Base-by-base conservation (phyloP, 2,888 invertebrate genomes). In the Mactromeris polynyma region DNA sequence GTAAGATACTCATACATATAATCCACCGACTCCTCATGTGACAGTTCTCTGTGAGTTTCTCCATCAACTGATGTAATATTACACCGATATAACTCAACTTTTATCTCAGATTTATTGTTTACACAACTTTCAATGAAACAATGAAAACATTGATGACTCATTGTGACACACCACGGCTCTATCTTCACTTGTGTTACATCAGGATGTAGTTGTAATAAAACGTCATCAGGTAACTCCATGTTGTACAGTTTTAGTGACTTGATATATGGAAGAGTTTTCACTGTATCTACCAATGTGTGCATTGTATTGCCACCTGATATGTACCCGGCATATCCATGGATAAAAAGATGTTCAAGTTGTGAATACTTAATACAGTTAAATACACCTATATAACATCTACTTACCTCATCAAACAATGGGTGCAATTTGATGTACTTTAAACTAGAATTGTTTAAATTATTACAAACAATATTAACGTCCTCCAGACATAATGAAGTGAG, bases 141-240 rank as follows among this genome's bases (percentile, higher is more conserved):
- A 64, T 64, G 58, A 64, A 64, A 64, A 26, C 58, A 64, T 6
- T 64, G 21, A 26, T 1, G 26, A 26, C 58, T n/a, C 58, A 64
- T 64, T 26, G 2, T 7, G n/a, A 64, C 58, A 64, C 9, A n/a
- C n/a, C 58, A n/a, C 58, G 26, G 58, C 26, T 64, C 9, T 64
- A 64, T 64, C 58, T 64, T 9, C n/a, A 64, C 58, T 64, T 64
- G 21, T 64, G 26, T 64, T 26, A 26, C 58, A 64, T 64, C 26
- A 64, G 58, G n/a, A 64, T 64, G 58, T n/a, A 64, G 26, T 64
- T 64, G 58, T 64, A 64, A 26, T n/a, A 64, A 64, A 64, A 64
- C 3, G 6, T 64, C 58, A 26, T 26, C 58, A 64, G 26, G n/a
- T 7, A 64, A 64, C 21, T 26, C 26, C 58, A 64, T n/a, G 26